phyloP scores from a whole-genome alignment of 2,113 vertebrate species.

The Grus americana region DNA sequence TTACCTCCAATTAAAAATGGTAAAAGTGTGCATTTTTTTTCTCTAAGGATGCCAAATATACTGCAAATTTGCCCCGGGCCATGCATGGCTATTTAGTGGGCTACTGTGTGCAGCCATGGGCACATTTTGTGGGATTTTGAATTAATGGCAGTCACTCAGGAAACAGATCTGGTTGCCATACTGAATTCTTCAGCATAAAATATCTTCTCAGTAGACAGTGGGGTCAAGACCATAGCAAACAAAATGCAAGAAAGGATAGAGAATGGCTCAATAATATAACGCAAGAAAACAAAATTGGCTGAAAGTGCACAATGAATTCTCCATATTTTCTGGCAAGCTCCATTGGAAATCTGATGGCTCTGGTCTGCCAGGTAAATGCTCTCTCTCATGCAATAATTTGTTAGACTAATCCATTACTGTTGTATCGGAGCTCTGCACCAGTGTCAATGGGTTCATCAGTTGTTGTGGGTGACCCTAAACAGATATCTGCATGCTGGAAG shows the following conservation, averaged over 20 bases:
- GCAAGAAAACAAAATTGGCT: not conserved
- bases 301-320: not conserved
- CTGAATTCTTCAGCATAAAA: not conserved
- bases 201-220: not conserved
- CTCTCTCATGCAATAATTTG: not conserved
- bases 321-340: not conserved
- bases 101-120: not conserved
- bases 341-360: not conserved
- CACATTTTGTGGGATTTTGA: not conserved
- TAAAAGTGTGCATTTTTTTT: not conserved
- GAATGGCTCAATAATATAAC: not conserved
- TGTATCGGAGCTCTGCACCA: not conserved
- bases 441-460: not conserved
- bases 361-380: not conserved
- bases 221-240: not conserved
- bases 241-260: not conserved
- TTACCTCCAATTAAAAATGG: conserved; percentile 25
- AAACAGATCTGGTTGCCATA: not conserved
- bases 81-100: not conserved
- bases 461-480: not conserved
- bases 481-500: not conserved
- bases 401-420: not conserved
- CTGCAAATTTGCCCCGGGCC: not conserved
- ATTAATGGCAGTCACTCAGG: not conserved
- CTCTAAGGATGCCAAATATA: not conserved